Conservation (phyloP, 2,113 vertebrate species). For the Gavialis gangeticus region DNA sequence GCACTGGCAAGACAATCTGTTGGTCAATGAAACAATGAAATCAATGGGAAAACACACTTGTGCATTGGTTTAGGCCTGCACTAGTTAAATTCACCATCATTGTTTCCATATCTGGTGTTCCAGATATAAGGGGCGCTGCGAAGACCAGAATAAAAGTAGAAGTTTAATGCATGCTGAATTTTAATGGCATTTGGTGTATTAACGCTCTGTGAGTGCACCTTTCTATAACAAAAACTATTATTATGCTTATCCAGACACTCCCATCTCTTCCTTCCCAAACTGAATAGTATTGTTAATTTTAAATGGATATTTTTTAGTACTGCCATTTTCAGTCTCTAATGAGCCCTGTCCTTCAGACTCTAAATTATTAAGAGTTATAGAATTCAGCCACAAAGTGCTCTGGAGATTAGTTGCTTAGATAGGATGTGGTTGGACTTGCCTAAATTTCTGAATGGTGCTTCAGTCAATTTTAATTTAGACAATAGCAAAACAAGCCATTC, state of each 20-base stretch:
- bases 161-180: neutral
- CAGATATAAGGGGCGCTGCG: constrained; percentile 15
- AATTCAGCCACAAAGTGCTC: constrained; percentile 45
- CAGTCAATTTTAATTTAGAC: constrained; percentile 31
- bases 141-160: constrained; percentile 20
- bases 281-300: neutral
- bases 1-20: rapidly evolving
- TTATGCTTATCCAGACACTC: neutral
- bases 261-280: neutral
- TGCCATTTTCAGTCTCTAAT: constrained; percentile 25
- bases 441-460: constrained; percentile 8
- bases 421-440: neutral
- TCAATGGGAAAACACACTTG: neutral
- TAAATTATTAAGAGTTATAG: neutral
- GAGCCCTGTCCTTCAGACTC: constrained; percentile 48
- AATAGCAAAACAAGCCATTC: neutral
- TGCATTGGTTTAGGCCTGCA: neutral
- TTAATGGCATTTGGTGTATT: constrained; percentile 25
- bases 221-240: neutral
- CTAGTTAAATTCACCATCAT: neutral
- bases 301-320: neutral
- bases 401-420: constrained; percentile 22
- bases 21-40: neutral
- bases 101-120: neutral
- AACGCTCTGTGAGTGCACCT: constrained; percentile 17